These are phyloP conservation scores for Phenacoccus solenopsis DNA, from an alignment of 1,140 invertebrate species.

Conservation along the genomic window DNA sequence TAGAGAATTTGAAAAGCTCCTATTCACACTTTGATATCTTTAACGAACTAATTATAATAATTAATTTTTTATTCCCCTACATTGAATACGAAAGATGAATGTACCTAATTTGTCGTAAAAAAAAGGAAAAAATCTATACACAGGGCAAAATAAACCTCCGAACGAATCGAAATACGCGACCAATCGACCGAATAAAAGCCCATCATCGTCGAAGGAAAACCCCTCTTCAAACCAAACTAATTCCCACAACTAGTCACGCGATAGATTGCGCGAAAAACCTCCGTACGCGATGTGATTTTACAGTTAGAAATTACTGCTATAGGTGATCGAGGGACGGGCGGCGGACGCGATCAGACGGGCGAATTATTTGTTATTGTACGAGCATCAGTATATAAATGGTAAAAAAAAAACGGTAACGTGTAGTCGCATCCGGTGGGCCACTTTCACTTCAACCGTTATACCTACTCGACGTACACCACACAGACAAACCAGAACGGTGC, in stretches of 20 bases:
- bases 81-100: too few species aligned
- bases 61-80: too few species aligned
- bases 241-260: neutral
- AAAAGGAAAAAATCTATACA: too few species aligned
- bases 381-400: neutral
- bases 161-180: too few species aligned
- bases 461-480: neutral
- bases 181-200: too few species aligned
- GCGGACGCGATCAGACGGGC: neutral
- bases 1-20: too few species aligned
- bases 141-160: too few species aligned
- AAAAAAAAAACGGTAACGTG: neutral
- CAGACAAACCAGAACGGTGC: slow-evolving; percentile 7
- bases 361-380: neutral
- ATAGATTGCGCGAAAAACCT: neutral
- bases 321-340: neutral
- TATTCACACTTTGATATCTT: too few species aligned
- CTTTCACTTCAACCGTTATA: slow-evolving; percentile 16
- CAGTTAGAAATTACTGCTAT: neutral
- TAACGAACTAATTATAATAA: too few species aligned
- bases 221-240: too few species aligned
- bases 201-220: too few species aligned
- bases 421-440: slow-evolving; percentile 7
- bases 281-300: neutral
- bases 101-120: too few species aligned